These are phyloP conservation scores for Microplitis demolitor DNA, from an alignment of 1,140 invertebrate genomes.

Conservation along the genomic window DNA sequence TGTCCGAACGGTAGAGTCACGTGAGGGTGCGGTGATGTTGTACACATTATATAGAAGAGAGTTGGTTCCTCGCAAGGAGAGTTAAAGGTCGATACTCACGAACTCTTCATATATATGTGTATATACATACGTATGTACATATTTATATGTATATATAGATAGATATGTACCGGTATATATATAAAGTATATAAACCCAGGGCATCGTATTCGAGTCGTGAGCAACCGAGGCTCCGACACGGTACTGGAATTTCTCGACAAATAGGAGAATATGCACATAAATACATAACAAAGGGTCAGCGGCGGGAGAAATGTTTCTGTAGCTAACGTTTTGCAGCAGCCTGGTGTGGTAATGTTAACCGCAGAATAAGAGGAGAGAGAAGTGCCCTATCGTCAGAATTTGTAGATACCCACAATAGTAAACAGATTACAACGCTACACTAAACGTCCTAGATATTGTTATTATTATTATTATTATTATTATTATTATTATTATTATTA, in stretches of 20 bases:
- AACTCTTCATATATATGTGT: slow-evolving; percentile 27
- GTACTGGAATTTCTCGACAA: slow-evolving; percentile 50
- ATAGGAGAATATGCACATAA: slow-evolving; percentile 53
- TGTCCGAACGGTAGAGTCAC: slow-evolving; percentile 18
- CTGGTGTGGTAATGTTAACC: not conserved
- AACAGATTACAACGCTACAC: slow-evolving; percentile 16
- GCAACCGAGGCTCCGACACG: slow-evolving; percentile 43
- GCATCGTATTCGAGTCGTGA: slow-evolving; percentile 42
- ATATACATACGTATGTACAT: too few relatives aligned
- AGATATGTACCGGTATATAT: too few relatives aligned
- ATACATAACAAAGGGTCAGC: slow-evolving; percentile 43
- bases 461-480: too few relatives aligned
- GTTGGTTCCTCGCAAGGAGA: not conserved
- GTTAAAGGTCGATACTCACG: slow-evolving; percentile 37
- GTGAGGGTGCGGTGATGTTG: slow-evolving; percentile 23
- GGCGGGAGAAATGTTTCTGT: slow-evolving; percentile 20
- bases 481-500: too few relatives aligned
- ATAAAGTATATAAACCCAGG: slow-evolving; percentile 32
- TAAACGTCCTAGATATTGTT: too few relatives aligned
- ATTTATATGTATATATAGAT: too few relatives aligned
- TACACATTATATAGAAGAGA: slow-evolving; percentile 24
- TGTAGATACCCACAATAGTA: slow-evolving; percentile 1
- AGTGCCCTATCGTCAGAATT: slow-evolving; percentile 17
- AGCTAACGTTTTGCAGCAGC: slow-evolving; percentile 17
- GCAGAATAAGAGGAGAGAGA: not conserved